Evolutionary conservation across 1,140 invertebrate genomes (phyloP).

Genomic region (Ditylenchus dipsaci): DNA sequence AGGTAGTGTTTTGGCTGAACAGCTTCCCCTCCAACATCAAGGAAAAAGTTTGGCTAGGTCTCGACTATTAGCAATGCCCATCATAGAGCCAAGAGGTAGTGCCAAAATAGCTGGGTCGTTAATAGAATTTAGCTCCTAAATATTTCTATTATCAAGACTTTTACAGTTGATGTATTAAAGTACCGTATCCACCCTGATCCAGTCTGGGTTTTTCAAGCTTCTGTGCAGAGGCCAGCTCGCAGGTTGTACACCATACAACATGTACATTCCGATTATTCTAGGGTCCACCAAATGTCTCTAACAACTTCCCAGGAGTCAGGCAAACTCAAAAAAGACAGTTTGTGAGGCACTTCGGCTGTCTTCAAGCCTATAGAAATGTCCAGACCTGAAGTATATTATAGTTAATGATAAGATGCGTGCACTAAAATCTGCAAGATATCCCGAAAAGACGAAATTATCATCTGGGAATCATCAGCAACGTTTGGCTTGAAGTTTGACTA

Average conservation of each 20-base stretch:
- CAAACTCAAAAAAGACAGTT: conserved; percentile 1
- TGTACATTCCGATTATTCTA: conserved; percentile 33
- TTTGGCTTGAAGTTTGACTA: no score
- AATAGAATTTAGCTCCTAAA: background rate
- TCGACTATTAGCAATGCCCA: conserved; percentile 34
- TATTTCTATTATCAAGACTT: background rate
- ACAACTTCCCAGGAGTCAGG: conserved; percentile 24
- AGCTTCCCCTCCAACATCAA: conserved; percentile 33
- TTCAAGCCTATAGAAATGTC: conserved; percentile 45
- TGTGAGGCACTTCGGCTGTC: background rate
- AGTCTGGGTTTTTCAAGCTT: conserved; percentile 36
- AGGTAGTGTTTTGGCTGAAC: background rate
- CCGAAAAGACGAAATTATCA: no score
- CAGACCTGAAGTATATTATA: conserved; percentile 20
- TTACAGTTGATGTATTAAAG: background rate
- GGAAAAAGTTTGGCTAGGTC: conserved; percentile 34
- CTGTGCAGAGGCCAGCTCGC: conserved; percentile 23
- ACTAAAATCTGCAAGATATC: no score
- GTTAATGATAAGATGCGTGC: no score
- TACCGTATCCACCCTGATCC: conserved; percentile 38
- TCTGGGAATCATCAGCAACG: no score
- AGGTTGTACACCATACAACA: conserved; percentile 9
- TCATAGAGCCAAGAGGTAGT: conserved; percentile 35
- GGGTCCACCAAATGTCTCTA: conserved; percentile 43
- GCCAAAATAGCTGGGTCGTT: background rate